phyloP scores from a whole-genome alignment of 2,113 vertebrate species.

The Puma concolor region DNA sequence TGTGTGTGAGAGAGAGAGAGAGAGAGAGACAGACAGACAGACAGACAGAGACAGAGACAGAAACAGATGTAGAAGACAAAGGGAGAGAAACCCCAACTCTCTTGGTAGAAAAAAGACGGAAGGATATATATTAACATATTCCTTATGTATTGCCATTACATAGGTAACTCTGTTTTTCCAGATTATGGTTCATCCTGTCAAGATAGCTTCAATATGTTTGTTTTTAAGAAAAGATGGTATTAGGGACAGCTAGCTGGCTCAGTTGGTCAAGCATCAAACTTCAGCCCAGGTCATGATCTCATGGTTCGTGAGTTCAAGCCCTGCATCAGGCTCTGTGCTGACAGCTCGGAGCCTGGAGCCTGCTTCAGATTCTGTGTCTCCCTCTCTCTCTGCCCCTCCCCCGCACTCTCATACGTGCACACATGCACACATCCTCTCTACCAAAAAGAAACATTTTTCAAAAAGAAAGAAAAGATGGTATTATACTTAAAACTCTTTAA shows the following conservation, averaged over 20 bases:
- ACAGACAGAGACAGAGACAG: background rate
- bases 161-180: background rate
- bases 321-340: background rate
- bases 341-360: too few species aligned
- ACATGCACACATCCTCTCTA: too few species aligned
- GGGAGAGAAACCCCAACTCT: background rate
- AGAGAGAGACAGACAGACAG: background rate
- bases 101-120: background rate
- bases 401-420: too few species aligned
- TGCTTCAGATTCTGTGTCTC: too few species aligned
- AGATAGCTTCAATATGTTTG: conserved; percentile 14
- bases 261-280: background rate
- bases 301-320: background rate
- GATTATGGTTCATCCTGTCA: conserved; percentile 28
- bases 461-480: background rate
- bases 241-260: background rate
- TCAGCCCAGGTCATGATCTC: background rate
- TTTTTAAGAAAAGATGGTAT: conserved; percentile 9
- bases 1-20: too few species aligned
- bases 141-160: background rate
- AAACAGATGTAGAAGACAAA: background rate
- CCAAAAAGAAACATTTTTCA: background rate
- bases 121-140: background rate
- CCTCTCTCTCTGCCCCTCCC: background rate
- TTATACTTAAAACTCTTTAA: conserved; percentile 53